phyloP scores from a whole-genome alignment of 37 sponge, comb jelly and placozoan genomes.

The Chondrosia reniformis region DNA sequence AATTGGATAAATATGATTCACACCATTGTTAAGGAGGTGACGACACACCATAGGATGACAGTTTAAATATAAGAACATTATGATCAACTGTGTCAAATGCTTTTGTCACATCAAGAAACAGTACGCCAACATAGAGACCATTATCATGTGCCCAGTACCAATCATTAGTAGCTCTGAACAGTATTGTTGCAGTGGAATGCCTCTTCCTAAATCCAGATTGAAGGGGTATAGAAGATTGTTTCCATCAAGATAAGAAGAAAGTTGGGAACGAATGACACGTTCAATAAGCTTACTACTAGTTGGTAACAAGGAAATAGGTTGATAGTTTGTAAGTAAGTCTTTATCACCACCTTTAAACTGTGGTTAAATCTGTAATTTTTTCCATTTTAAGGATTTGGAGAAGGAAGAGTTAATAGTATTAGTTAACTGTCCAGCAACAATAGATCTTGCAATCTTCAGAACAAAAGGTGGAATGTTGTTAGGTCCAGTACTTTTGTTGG shows the following conservation, averaged over 20 bases:
- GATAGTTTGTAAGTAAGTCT: neutral
- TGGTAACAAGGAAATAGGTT: neutral
- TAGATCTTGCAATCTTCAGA: neutral
- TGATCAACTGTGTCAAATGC: conserved; percentile 5
- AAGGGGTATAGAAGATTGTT: neutral
- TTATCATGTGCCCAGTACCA: conserved; percentile 3
- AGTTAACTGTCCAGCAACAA: neutral
- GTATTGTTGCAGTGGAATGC: neutral
- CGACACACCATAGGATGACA: neutral
- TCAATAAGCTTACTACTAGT: neutral
- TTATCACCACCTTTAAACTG: neutral
- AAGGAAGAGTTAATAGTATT: neutral
- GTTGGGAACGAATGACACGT: neutral
- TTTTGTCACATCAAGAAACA: conserved; percentile 4
- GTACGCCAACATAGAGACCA: neutral
- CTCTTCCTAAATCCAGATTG: neutral
- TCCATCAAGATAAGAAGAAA: neutral
- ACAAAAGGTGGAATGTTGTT: neutral
- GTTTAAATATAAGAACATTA: neutral
- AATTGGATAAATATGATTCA: neutral
- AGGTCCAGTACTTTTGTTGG: neutral
- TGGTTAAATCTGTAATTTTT: neutral
- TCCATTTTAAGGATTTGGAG: neutral
- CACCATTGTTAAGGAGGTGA: neutral
- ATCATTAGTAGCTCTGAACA: neutral